A percentile compares a stretch with the other conserved stretches of the same genome.
Conservation (phyloP, 2,888 invertebrate species). For the Tinea pellionella region DNA sequence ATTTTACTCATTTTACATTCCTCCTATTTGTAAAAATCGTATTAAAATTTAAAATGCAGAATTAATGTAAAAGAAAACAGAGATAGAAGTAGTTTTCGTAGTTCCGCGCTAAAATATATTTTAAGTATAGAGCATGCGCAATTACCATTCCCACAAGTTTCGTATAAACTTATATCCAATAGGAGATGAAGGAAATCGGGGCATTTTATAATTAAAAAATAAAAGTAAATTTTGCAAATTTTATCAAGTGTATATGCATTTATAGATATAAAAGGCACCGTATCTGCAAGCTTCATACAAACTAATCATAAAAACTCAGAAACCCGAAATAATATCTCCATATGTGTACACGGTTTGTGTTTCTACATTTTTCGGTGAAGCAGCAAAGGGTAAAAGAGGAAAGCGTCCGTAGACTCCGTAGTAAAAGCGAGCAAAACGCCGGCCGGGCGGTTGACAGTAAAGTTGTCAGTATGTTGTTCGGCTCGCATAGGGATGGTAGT, state of each 20-base stretch:
- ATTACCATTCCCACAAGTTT: slow-evolving; percentile 29
- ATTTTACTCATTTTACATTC: no score
- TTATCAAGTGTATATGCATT: background rate
- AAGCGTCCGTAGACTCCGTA: slow-evolving; percentile 48
- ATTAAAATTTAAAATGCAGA: no score
- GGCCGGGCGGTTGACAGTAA: slow-evolving; percentile 40
- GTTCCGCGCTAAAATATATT: slow-evolving; percentile 43
- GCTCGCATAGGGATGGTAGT: slow-evolving; percentile 50
- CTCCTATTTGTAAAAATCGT: no score
- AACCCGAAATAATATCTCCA: slow-evolving; percentile 36
- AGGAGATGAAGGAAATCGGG: slow-evolving; percentile 27
- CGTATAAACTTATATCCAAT: slow-evolving; percentile 34
- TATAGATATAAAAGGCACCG: background rate
- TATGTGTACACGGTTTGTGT: slow-evolving; percentile 46
- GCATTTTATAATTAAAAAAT: slow-evolving; percentile 30
- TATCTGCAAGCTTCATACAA: no score
- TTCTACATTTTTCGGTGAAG: slow-evolving; percentile 50
- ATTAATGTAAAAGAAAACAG: slow-evolving; percentile 34
- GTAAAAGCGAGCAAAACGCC: slow-evolving; percentile 51
- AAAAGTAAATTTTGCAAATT: slow-evolving; percentile 27
- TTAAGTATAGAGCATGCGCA: slow-evolving; percentile 60
- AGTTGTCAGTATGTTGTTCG: slow-evolving; percentile 50
- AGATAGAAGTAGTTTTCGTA: slow-evolving; percentile 56
- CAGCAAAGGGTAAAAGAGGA: slow-evolving; percentile 59
- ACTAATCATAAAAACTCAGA: background rate